Conservation (phyloP, 2,888 invertebrate genomes). For the Trileptium ribeirensis region DNA sequence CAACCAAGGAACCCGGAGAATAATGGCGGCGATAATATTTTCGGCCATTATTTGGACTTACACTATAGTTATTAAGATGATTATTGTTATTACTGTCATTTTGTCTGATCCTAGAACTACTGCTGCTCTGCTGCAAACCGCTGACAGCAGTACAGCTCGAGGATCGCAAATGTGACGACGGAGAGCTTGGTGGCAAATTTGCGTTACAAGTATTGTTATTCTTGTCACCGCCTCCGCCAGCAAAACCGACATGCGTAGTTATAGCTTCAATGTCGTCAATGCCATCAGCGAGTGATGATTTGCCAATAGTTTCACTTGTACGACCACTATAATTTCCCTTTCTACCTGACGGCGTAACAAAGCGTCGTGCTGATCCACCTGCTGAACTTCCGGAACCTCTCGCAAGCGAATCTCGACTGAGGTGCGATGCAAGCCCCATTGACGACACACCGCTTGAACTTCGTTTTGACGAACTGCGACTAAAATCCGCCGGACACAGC, state of each 20-base stretch:
- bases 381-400: neutral
- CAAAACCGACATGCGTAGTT: neutral
- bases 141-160: neutral
- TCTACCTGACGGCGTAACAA: neutral
- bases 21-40: too few species aligned
- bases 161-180: neutral
- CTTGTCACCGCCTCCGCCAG: neutral
- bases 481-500: constrained; percentile 10
- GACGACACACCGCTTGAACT: constrained; percentile 6
- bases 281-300: too few species aligned
- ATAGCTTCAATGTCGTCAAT: neutral
- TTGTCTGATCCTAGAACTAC: too few species aligned
- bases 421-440: neutral
- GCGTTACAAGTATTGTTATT: neutral
- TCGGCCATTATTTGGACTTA: too few species aligned
- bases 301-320: too few species aligned
- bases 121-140: too few species aligned
- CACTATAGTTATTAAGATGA: neutral
- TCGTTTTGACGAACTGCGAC: constrained; percentile 13
- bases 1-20: neutral
- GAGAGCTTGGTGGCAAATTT: neutral
- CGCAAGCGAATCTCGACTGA: constrained; percentile 10
- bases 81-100: neutral
- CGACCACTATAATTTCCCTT: neutral
- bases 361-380: too few species aligned